These are phyloP conservation scores for Cetoscarus ocellatus DNA, from an alignment of 2,797 vertebrate genomes.

Conservation along the genomic window DNA sequence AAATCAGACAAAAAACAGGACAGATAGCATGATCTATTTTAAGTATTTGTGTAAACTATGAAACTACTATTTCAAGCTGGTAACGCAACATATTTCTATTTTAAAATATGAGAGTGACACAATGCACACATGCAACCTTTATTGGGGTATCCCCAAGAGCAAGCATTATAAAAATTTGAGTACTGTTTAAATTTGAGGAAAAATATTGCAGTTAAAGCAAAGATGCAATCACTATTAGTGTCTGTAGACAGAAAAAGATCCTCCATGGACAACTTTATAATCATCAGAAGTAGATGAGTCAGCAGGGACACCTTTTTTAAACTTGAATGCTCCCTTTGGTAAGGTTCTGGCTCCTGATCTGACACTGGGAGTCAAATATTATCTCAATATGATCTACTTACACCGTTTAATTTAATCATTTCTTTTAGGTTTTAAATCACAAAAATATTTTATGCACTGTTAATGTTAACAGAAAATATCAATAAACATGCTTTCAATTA, in stretches of 20 bases:
- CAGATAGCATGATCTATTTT: no score
- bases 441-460: no score
- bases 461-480: no score
- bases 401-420: neutral
- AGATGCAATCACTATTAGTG: slow-evolving; percentile 28
- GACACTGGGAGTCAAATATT: neutral
- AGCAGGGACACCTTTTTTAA: slow-evolving; percentile 19
- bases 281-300: slow-evolving; percentile 44
- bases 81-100: neutral
- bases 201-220: slow-evolving; percentile 37
- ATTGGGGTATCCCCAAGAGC: no score
- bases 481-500: no score
- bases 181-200: neutral
- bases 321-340: slow-evolving; percentile 12
- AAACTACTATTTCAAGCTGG: no score
- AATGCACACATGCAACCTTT: neutral
- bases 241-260: slow-evolving; percentile 35
- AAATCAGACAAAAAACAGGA: no score
- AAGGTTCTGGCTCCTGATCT: neutral
- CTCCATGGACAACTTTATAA: slow-evolving; percentile 22
- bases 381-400: neutral
- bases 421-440: neutral
- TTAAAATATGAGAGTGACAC: neutral
- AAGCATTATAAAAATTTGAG: no score
- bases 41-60: no score